These are phyloP conservation scores for Charadrius vociferus DNA, from an alignment of 2,113 vertebrate genomes.

Conservation along the genomic window DNA sequence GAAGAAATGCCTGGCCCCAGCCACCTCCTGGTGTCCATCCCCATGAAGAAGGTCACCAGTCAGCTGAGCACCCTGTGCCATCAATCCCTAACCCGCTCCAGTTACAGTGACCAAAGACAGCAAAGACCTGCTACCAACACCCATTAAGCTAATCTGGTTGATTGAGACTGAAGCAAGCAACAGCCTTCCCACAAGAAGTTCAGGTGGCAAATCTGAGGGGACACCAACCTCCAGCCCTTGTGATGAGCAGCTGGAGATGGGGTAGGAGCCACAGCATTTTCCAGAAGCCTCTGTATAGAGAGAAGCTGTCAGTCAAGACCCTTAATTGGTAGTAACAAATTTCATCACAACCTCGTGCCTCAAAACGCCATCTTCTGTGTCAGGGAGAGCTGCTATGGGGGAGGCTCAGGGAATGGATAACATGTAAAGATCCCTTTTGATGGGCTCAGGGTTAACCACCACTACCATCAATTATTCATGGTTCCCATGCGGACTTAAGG, in stretches of 20 bases:
- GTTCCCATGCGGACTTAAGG: not conserved
- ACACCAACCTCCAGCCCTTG: not conserved
- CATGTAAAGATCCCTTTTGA: constrained; percentile 9
- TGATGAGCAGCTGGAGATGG: not conserved
- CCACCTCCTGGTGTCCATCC: not conserved
- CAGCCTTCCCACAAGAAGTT: not conserved
- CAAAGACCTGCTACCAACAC: not conserved
- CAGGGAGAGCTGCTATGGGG: not conserved
- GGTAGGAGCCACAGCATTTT: not conserved
- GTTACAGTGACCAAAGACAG: not conserved
- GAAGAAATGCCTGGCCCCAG: not conserved
- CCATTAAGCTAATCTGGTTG: not conserved
- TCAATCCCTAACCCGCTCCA: accelerated
- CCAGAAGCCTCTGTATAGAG: not conserved
- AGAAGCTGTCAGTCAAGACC: not conserved
- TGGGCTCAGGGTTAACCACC: constrained; percentile 7
- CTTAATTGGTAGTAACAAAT: not conserved
- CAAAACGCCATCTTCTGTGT: not conserved
- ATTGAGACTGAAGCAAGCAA: not conserved
- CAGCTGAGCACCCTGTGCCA: not conserved
- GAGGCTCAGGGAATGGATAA: not conserved
- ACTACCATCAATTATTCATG: constrained; percentile 53
- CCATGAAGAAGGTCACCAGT: not conserved
- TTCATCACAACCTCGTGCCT: not conserved
- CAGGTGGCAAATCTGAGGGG: not conserved